A percentile compares a stretch with the other conserved stretches of the same genome.
Conservation (phyloP, 2,797 vertebrate genomes). For the Synaphobranchus kaupii region DNA sequence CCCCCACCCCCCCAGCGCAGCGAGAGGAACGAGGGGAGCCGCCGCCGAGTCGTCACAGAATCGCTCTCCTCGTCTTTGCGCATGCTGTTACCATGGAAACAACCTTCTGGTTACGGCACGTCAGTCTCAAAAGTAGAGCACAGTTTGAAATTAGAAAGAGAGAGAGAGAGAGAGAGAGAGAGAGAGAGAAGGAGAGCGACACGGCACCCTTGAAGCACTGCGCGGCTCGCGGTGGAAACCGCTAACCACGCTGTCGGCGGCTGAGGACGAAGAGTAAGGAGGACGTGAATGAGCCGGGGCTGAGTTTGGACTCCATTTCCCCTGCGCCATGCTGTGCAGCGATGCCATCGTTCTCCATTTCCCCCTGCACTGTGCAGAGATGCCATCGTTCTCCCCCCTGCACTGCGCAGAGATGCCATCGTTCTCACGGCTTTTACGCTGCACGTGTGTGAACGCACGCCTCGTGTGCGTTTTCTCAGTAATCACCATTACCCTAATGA, state of each 20-base stretch:
- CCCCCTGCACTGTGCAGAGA: background rate
- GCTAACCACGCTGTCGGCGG: constrained; percentile 11
- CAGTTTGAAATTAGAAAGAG: constrained; percentile 69
- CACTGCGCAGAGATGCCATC: background rate
- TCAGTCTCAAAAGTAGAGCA: constrained; percentile 66
- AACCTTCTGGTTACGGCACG: constrained; percentile 70
- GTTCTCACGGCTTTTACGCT: background rate
- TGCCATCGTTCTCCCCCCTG: background rate
- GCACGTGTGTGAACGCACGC: background rate
- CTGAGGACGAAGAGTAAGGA: background rate
- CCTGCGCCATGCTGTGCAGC: background rate
- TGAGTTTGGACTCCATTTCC: background rate
- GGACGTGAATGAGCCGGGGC: background rate
- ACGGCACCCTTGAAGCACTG: constrained; percentile 24
- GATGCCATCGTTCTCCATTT: background rate
- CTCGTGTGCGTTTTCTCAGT: background rate
- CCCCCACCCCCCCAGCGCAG: constrained; percentile 32
- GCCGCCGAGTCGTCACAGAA: constrained; percentile 67
- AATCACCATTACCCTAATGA: background rate
- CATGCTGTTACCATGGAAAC: constrained; percentile 73
- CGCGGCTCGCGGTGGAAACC: background rate
- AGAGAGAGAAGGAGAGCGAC: constrained; percentile 41
- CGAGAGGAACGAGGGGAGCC: constrained; percentile 44
- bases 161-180: background rate
- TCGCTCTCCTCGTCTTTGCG: constrained; percentile 60